Evolutionary conservation across 2,113 vertebrate genomes (phyloP).

Genomic region (Cyanoderma ruficeps): DNA sequence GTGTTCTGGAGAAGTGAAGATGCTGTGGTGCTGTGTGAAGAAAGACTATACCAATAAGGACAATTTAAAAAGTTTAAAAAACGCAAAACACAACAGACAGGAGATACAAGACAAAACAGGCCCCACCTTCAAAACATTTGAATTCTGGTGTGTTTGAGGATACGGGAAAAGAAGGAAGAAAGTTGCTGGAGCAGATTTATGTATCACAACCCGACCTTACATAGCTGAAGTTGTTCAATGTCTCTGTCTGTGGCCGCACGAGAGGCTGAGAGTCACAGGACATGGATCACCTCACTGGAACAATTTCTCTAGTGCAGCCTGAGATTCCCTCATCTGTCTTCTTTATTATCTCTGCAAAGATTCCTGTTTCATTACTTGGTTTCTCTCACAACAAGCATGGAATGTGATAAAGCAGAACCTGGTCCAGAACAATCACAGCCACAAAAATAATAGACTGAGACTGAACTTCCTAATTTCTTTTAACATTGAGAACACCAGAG

Average conservation of each 20-base stretch:
- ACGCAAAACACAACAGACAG: not conserved
- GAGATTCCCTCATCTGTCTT: not conserved
- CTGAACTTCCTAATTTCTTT: not conserved
- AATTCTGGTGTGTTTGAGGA: not conserved
- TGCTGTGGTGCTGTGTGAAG: not conserved
- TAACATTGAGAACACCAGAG: not conserved
- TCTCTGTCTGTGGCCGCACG: not conserved
- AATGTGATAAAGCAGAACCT: not conserved
- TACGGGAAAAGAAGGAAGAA: not conserved
- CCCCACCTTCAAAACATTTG: not conserved
- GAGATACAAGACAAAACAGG: not conserved
- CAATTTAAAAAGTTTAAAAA: not conserved
- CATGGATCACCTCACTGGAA: not conserved
- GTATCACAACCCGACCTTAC: not conserved
- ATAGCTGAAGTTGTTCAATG: not conserved
- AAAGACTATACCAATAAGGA: not conserved
- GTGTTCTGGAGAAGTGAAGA: not conserved
- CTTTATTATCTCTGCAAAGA: not conserved
- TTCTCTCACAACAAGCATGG: not conserved
- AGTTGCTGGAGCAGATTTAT: not conserved
- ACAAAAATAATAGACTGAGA: not conserved
- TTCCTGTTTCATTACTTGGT: not conserved
- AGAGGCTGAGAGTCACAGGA: not conserved
- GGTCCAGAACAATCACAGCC: not conserved
- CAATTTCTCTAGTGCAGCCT: not conserved